Conservation (phyloP, 2,888 invertebrate species). For the Cantharis flavilabris region DNA sequence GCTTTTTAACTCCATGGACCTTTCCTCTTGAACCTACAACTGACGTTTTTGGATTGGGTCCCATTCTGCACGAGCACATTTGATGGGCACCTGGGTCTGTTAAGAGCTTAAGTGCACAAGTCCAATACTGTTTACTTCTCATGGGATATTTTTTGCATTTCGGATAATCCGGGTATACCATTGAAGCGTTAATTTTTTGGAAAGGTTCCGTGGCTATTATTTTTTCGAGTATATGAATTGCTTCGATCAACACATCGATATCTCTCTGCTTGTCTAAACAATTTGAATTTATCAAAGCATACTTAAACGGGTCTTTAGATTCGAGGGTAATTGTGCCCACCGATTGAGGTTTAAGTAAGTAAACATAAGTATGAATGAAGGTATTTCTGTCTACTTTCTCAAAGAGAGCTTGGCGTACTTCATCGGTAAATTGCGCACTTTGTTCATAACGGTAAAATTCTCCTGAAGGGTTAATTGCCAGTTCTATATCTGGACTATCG, state of each 20-base stretch:
- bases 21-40: constrained; percentile 39
- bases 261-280: constrained; percentile 56
- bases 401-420: not conserved
- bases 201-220: constrained; percentile 47
- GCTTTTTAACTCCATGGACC: constrained; percentile 67
- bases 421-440: not conserved
- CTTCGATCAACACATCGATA: constrained; percentile 63
- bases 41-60: constrained; percentile 17
- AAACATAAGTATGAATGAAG: not conserved
- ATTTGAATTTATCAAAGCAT: constrained; percentile 41
- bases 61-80: constrained; percentile 36
- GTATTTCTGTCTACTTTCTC: not conserved
- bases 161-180: constrained; percentile 41
- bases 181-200: constrained; percentile 1
- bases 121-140: constrained; percentile 33
- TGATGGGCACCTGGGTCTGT: constrained; percentile 29
- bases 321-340: constrained; percentile 37
- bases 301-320: constrained; percentile 41
- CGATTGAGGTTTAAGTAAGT: constrained; percentile 31
- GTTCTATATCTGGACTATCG: not conserved
- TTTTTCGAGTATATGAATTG: constrained; percentile 53
- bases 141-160: constrained; percentile 12
- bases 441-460: not conserved
- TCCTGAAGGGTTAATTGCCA: not conserved
- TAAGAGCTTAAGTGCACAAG: constrained; percentile 31